Evolutionary conservation across 2,888 invertebrate species (phyloP).

Genomic region (Dioctria linearis): DNA sequence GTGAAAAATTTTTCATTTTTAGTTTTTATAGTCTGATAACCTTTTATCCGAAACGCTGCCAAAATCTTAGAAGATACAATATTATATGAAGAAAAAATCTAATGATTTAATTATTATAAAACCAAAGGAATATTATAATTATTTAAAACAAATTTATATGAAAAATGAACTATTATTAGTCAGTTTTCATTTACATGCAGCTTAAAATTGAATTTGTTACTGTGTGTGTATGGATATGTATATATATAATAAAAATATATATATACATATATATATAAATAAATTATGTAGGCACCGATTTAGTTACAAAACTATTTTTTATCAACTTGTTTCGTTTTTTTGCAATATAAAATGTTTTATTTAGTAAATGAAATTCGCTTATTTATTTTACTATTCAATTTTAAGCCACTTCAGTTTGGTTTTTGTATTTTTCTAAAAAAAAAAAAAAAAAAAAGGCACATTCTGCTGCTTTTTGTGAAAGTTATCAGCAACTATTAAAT

Average conservation of each 20-base stretch:
- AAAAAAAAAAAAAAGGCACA: constrained; percentile 23
- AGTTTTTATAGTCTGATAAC: constrained; percentile 34
- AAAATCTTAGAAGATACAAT: constrained; percentile 39
- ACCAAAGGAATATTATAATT: too few relatives aligned
- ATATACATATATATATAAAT: not conserved
- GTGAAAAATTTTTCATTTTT: constrained; percentile 11
- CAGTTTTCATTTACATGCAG: not conserved
- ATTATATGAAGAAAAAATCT: not conserved
- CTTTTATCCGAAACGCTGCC: constrained; percentile 53
- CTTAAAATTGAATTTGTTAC: constrained; percentile 1
- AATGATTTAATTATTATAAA: too few relatives aligned
- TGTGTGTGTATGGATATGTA: not conserved
- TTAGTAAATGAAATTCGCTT: constrained; percentile 14
- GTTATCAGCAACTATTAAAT: not conserved
- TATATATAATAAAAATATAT: not conserved
- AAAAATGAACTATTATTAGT: not conserved
- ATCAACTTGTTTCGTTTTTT: not conserved
- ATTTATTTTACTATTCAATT: not conserved
- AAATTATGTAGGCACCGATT: not conserved
- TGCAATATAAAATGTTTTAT: constrained; percentile 23
- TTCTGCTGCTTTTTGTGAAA: not conserved
- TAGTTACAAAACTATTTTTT: too few relatives aligned
- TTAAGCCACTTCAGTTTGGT: constrained; percentile 14
- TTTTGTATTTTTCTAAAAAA: constrained; percentile 22
- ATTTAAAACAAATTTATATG: too few relatives aligned